Conservation (phyloP, 2,888 invertebrate genomes). For the Cremastinae sp. region DNA sequence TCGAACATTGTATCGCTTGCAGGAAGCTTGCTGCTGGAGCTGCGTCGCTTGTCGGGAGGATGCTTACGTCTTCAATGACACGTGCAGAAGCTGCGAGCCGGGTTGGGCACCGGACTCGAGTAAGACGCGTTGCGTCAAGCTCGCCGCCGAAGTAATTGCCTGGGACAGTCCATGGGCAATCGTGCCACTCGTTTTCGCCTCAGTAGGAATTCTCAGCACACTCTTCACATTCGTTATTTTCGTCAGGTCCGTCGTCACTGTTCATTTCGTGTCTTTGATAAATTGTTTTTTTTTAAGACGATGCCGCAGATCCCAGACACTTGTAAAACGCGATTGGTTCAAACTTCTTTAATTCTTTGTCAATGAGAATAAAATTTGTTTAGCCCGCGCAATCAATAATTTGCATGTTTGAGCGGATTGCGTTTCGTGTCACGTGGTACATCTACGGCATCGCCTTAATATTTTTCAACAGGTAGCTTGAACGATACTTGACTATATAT, state of each 20-base stretch:
- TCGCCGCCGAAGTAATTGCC: conserved; percentile 83
- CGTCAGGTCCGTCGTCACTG: conserved; percentile 79
- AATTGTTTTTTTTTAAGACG: conserved; percentile 16
- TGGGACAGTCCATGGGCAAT: conserved; percentile 86
- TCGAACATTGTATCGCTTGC: neutral
- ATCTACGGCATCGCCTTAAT: too few species aligned
- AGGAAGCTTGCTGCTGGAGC: conserved; percentile 87
- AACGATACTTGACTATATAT: too few species aligned
- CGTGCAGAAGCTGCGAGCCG: conserved; percentile 82
- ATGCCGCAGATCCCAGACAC: conserved; percentile 19
- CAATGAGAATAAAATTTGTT: too few species aligned
- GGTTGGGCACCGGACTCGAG: conserved; percentile 82
- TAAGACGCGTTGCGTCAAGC: conserved; percentile 82
- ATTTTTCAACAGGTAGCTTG: too few species aligned
- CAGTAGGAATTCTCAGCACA: conserved; percentile 84
- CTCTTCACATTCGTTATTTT: conserved; percentile 85
- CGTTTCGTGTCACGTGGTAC: too few species aligned
- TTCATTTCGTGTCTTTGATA: conserved; percentile 14
- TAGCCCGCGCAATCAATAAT: too few species aligned
- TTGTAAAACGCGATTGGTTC: too few species aligned
- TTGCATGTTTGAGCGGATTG: too few species aligned
- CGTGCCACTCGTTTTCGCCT: conserved; percentile 84
- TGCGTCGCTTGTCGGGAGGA: conserved; percentile 86
- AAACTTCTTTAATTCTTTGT: too few species aligned
- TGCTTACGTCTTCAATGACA: conserved; percentile 84